These are phyloP conservation scores for Oenanthe melanoleuca DNA, from an alignment of 2,113 vertebrate species.

Conservation along the genomic window DNA sequence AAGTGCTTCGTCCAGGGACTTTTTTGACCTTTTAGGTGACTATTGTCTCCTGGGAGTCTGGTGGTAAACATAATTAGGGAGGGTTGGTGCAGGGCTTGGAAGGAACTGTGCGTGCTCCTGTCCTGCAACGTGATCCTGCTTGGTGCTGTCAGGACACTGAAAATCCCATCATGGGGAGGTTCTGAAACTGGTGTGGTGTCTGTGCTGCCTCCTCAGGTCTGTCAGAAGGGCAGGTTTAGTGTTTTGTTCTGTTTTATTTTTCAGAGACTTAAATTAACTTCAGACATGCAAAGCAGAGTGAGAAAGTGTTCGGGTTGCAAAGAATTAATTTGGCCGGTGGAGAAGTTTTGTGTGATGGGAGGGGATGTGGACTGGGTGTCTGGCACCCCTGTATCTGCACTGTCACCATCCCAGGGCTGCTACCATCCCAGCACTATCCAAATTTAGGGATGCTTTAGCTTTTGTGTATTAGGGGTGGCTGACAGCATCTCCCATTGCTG, in stretches of 20 bases:
- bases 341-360: neutral
- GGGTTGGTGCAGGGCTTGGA: neutral
- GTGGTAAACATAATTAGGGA: constrained; percentile 8
- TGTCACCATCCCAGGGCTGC: neutral
- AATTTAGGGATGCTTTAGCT: neutral
- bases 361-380: neutral
- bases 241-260: neutral
- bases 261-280: neutral
- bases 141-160: accelerated
- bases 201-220: neutral
- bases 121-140: neutral
- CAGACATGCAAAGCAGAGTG: constrained; percentile 3
- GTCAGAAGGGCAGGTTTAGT: neutral
- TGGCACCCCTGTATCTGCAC: neutral
- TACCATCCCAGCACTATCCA: neutral
- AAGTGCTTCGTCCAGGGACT: neutral
- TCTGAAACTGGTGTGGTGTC: neutral
- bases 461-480: neutral
- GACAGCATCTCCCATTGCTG: neutral
- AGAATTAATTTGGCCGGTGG: neutral
- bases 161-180: neutral
- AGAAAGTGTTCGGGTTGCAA: neutral
- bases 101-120: neutral
- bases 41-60: neutral
- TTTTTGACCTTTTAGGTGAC: constrained; percentile 25